Percentiles rank a stretch among this genome's conserved stretches.
These are phyloP conservation scores for Callipepla squamata DNA, from an alignment of 2,113 vertebrate genomes.

Conservation along the genomic window DNA sequence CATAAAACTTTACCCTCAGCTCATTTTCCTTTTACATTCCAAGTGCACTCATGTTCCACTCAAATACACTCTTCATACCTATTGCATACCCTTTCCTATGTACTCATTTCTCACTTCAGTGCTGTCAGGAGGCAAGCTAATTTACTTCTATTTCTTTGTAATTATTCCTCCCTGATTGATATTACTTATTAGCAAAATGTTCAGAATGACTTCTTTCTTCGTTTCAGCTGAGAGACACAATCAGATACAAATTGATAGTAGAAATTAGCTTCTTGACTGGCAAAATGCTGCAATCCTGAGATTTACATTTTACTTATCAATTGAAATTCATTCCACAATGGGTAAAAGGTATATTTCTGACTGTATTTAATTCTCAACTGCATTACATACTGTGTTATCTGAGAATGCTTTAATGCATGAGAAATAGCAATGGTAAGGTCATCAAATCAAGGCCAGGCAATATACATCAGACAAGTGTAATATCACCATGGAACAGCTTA, in stretches of 20 bases:
- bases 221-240: slow-evolving; percentile 60
- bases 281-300: slow-evolving; percentile 39
- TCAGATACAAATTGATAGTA: slow-evolving; percentile 52
- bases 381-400: neutral
- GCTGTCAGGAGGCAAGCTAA: slow-evolving; percentile 57
- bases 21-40: slow-evolving; percentile 49
- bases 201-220: slow-evolving; percentile 56
- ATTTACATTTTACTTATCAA: slow-evolving; percentile 32
- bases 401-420: neutral
- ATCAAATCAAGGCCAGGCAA: neutral
- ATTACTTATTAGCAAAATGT: slow-evolving; percentile 61
- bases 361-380: neutral
- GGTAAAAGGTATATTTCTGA: neutral
- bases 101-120: slow-evolving; percentile 71
- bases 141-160: slow-evolving; percentile 59
- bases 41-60: slow-evolving; percentile 40
- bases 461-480: neutral
- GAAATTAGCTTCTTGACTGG: slow-evolving; percentile 60
- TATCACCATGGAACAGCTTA: neutral
- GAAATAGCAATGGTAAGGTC: neutral
- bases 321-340: neutral
- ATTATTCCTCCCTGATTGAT: slow-evolving; percentile 70
- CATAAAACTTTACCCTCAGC: slow-evolving; percentile 9
- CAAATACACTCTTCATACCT: slow-evolving; percentile 50
- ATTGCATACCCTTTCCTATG: neutral